A percentile compares a stretch with the other conserved stretches of the same genome.
Evolutionary conservation across 2,888 invertebrate genomes (phyloP).

Genomic region (Epinotia brunnichana): DNA sequence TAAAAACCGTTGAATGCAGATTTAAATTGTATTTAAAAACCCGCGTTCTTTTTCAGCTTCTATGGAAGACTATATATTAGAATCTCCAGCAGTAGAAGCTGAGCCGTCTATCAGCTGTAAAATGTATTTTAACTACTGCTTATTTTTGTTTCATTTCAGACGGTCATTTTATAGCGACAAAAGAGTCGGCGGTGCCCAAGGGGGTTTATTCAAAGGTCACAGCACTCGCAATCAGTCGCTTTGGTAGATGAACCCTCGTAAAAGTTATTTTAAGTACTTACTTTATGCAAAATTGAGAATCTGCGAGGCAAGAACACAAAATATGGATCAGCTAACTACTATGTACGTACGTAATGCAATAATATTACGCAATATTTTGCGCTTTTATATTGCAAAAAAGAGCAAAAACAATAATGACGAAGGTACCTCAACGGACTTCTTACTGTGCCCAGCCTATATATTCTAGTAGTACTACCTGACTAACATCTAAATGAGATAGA

Average conservation of each 20-base stretch:
- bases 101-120: background rate
- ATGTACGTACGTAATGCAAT: no score
- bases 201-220: slow-evolving; percentile 25
- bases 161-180: slow-evolving; percentile 19
- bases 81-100: background rate
- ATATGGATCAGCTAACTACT: background rate
- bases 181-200: slow-evolving; percentile 19
- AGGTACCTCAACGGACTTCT: no score
- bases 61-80: no score
- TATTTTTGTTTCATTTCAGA: slow-evolving; percentile 21
- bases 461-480: no score
- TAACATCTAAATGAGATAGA: no score
- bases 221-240: slow-evolving; percentile 31
- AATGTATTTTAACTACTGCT: slow-evolving; percentile 1
- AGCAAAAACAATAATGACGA: no score
- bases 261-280: slow-evolving; percentile 21
- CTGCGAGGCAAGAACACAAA: background rate
- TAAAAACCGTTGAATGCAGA: no score
- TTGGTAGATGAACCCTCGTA: slow-evolving; percentile 24
- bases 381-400: no score
- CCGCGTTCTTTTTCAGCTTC: no score
- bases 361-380: no score
- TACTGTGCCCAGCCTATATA: no score
- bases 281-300: slow-evolving; percentile 6
- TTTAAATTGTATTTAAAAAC: no score